Base-by-base conservation (phyloP, 2,888 invertebrate species). In the Rhyacophila evoluta region DNA sequence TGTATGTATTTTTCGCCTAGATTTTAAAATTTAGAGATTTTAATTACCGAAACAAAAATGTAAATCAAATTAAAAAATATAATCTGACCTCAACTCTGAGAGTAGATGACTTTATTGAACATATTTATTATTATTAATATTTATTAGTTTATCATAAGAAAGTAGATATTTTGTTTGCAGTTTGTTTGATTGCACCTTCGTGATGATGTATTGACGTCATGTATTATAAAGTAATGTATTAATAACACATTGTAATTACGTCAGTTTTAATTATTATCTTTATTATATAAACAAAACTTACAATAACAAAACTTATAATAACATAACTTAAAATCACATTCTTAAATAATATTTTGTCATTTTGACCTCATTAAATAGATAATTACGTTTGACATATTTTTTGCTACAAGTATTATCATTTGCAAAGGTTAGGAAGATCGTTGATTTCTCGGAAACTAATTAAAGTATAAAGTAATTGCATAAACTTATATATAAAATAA, bases 201-300 rank as follows among this genome's bases (percentile, higher is more conserved):
- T 41, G 12, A 41, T 39, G 39, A 39, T 15, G 39, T 39, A 39
- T 41, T 25, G 55, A 55, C 55, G 55, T 55, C 55, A 55, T 55
- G 19, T 19, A n/a, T n/a, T 19, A 55, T 25, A 1, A 55, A 55
- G 19, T 8, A 10, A 19, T 19, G 10, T 25, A 55, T 55, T 55
- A 39, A 15, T 39, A 39, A 19, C 15, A 19, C 55, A 55, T 55
- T 55, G 55, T 55, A 55, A 15, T 55, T 8, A 55, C 5, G 19
- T 55, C 15, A 25, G 2, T 55, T 55, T 55, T 55, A 25, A 55
- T 55, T 25, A 55, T 55, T 19, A 55, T 12, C 55, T 33, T 19
- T 55, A 55, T 19, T 55, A 55, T 55, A 55, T 55, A 55, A 55
- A 55, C 55, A 55, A 55, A 55, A 19, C 55, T 19, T 25, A 55